These are phyloP conservation scores for Dasypolia templi DNA, from an alignment of 2,888 invertebrate species.

Conservation along the genomic window DNA sequence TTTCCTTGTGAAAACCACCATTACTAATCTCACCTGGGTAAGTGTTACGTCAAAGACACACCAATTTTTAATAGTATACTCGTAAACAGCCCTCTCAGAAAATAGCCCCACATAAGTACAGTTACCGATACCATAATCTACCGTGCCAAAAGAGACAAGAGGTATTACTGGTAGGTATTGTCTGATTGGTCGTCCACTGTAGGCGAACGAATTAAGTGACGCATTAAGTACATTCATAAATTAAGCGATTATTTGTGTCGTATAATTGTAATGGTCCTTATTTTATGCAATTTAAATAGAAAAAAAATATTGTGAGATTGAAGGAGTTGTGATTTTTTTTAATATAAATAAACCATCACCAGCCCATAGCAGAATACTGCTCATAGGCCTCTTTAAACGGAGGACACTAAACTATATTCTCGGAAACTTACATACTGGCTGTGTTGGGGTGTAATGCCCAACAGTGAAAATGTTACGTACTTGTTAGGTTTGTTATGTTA, in stretches of 20 bases:
- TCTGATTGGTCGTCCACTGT: conserved; percentile 2
- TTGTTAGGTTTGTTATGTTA: too few species aligned
- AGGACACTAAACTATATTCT: too few species aligned
- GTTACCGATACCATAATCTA: conserved; percentile 40
- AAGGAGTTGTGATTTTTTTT: too few species aligned
- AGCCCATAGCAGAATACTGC: too few species aligned
- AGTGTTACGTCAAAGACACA: neutral
- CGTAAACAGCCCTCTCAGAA: neutral
- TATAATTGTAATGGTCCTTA: too few species aligned
- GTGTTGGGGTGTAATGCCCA: too few species aligned
- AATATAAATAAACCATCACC: too few species aligned
- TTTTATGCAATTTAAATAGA: too few species aligned
- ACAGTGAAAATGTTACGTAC: too few species aligned
- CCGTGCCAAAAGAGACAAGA: neutral
- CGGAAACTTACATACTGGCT: too few species aligned
- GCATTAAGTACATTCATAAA: conserved; percentile 24
- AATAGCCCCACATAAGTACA: conserved; percentile 17
- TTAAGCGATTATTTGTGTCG: conserved; percentile 17
- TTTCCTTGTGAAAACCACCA: neutral
- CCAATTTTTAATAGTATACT: conserved; percentile 2
- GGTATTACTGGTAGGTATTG: neutral
- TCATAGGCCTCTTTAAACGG: too few species aligned
- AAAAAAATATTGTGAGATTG: too few species aligned
- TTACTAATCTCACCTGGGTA: neutral
- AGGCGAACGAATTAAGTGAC: conserved; percentile 7